Conservation (phyloP, 2,888 invertebrate species). For the Brachyopa scutellaris region DNA sequence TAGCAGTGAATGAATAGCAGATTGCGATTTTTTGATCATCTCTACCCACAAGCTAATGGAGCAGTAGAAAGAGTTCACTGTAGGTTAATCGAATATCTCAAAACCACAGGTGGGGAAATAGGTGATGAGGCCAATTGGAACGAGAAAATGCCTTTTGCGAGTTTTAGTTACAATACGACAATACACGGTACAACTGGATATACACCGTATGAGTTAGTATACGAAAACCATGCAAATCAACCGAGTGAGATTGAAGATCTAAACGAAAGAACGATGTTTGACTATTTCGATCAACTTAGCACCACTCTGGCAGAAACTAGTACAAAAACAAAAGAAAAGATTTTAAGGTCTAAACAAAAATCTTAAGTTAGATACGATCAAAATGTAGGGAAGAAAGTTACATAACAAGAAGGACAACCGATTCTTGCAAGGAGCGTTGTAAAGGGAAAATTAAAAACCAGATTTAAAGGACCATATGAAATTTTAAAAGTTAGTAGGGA, state of each 20-base stretch:
- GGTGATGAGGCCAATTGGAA: constrained; percentile 4
- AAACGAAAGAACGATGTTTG: constrained; percentile 8
- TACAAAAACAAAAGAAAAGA: constrained; percentile 1
- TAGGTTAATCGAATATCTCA: constrained; percentile 9
- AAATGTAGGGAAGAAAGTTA: not conserved
- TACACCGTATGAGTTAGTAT: constrained; percentile 21
- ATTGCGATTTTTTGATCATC: too few species aligned
- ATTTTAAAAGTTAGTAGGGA: not conserved
- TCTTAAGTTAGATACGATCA: not conserved
- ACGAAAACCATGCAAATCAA: constrained; percentile 5
- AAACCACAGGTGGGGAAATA: constrained; percentile 7
- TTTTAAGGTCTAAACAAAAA: not conserved
- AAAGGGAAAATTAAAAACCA: constrained; percentile 6
- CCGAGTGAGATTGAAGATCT: constrained; percentile 7
- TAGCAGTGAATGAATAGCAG: too few species aligned
- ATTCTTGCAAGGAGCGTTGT: not conserved
- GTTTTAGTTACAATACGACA: constrained; percentile 21
- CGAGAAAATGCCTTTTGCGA: constrained; percentile 9
- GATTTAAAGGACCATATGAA: constrained; percentile 7
- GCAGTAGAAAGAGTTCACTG: constrained; percentile 2
- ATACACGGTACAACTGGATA: constrained; percentile 10
- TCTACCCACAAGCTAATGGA: constrained; percentile 13
- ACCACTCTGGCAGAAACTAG: not conserved
- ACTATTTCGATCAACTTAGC: constrained; percentile 13
- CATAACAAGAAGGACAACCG: not conserved